Percentiles rank a stretch among this genome's conserved stretches.
phyloP scores from a whole-genome alignment of 2,888 invertebrate species.

The Agrochola lota region DNA sequence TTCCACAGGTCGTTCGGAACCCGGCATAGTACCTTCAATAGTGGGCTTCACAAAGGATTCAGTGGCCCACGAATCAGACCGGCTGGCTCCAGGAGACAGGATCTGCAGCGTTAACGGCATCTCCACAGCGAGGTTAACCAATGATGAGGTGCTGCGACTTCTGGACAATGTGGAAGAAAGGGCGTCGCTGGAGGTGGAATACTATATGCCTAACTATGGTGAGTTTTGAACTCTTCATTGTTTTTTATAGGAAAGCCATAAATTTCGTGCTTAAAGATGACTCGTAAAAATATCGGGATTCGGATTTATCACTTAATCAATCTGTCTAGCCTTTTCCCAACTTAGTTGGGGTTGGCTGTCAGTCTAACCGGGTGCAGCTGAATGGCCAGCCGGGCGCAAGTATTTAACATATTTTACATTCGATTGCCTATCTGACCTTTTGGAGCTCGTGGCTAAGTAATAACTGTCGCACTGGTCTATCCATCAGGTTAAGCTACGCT shows the following conservation, averaged over 20 bases:
- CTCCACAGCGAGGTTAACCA: conserved; percentile 93
- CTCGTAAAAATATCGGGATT: background rate
- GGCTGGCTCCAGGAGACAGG: conserved; percentile 94
- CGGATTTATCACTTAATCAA: too few relatives aligned
- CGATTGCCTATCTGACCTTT: too few relatives aligned
- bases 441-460: too few relatives aligned
- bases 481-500: too few relatives aligned
- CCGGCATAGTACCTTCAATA: conserved; percentile 92
- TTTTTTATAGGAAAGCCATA: background rate
- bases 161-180: conserved; percentile 94
- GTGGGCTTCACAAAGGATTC: conserved; percentile 93
- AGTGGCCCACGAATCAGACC: conserved; percentile 93
- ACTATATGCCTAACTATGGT: conserved; percentile 95
- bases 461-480: too few relatives aligned
- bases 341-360: background rate
- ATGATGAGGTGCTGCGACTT: conserved; percentile 94
- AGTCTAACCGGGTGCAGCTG: background rate
- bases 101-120: conserved; percentile 96
- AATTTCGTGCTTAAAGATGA: too few relatives aligned
- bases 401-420: too few relatives aligned
- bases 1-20: conserved; percentile 92
- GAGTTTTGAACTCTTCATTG: conserved; percentile 74
- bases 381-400: too few relatives aligned
- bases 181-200: conserved; percentile 95
- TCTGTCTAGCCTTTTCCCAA: background rate